These are phyloP conservation scores for Dermochelys coriacea DNA, from an alignment of 2,797 vertebrate species.

Conservation along the genomic window DNA sequence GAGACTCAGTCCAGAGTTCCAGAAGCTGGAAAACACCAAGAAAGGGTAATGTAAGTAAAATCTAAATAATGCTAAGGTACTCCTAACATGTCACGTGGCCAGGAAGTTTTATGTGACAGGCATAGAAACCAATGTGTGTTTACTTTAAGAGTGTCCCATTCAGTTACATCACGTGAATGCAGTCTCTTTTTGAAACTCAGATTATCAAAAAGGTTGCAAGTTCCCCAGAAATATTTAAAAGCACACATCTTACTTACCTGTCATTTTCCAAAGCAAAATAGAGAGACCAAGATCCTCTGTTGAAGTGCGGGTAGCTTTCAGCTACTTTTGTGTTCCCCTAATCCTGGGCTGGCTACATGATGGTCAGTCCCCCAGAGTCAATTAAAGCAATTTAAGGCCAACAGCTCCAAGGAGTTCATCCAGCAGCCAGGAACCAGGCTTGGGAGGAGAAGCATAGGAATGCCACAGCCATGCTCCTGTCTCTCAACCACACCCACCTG, in stretches of 20 bases:
- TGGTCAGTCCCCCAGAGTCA: rapidly evolving
- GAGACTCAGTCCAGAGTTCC: too few relatives aligned
- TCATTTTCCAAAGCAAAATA: not conserved
- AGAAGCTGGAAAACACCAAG: too few relatives aligned
- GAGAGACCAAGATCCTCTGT: rapidly evolving
- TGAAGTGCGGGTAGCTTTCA: not conserved
- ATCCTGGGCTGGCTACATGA: not conserved
- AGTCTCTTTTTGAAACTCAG: rapidly evolving
- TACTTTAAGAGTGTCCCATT: not conserved
- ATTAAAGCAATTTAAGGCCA: not conserved
- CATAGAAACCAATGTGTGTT: not conserved
- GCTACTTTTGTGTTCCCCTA: not conserved
- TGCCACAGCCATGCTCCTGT: not conserved
- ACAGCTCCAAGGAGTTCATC: not conserved
- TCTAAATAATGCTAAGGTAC: not conserved
- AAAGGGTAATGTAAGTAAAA: not conserved
- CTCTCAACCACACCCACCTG: not conserved
- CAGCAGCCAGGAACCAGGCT: not conserved
- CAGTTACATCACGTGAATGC: too few relatives aligned
- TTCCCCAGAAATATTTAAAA: not conserved
- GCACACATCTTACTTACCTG: not conserved
- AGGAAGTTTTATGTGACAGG: not conserved
- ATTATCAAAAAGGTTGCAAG: not conserved
- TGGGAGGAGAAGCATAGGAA: too few relatives aligned
- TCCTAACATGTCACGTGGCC: not conserved